A percentile compares a stretch with the other conserved stretches of the same genome.
phyloP scores from a whole-genome alignment of 2,888 invertebrate species.

The Halictus ligatus region DNA sequence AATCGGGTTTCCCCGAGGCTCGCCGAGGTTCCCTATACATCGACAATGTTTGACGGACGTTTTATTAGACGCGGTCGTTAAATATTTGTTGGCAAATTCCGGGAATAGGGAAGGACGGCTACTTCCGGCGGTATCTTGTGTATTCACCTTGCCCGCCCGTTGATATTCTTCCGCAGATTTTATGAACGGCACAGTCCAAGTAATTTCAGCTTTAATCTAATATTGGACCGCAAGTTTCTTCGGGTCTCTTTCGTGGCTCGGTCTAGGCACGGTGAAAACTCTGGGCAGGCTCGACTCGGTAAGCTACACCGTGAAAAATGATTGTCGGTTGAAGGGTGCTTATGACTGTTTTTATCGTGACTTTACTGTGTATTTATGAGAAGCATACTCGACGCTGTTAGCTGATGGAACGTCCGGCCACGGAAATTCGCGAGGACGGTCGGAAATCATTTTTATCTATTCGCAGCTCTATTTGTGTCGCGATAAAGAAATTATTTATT shows the following conservation, averaged over 20 bases:
- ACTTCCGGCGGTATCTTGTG: constrained; percentile 24
- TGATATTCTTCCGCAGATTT: not conserved
- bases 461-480: not conserved
- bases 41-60: constrained; percentile 7
- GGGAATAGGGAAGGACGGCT: not conserved
- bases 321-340: too few species aligned
- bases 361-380: constrained; percentile 2
- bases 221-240: not conserved
- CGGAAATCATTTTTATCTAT: not conserved
- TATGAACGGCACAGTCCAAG: not conserved
- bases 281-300: not conserved
- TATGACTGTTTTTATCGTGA: not conserved
- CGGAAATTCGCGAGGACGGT: not conserved
- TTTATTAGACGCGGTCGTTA: constrained; percentile 21
- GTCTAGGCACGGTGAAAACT: too few species aligned
- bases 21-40: not conserved
- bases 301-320: constrained; percentile 1
- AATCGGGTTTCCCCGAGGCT: not conserved
- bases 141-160: constrained; percentile 11
- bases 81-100: constrained; percentile 39
- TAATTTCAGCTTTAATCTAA: constrained; percentile 23
- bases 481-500: not conserved
- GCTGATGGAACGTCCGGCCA: not conserved
- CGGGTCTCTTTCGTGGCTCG: not conserved
- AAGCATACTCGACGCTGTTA: not conserved